Evolutionary conservation across 2,113 vertebrate species (phyloP), one percentile per base, ranked within the genome.

Genomic region (Camelus bactrianus): DNA sequence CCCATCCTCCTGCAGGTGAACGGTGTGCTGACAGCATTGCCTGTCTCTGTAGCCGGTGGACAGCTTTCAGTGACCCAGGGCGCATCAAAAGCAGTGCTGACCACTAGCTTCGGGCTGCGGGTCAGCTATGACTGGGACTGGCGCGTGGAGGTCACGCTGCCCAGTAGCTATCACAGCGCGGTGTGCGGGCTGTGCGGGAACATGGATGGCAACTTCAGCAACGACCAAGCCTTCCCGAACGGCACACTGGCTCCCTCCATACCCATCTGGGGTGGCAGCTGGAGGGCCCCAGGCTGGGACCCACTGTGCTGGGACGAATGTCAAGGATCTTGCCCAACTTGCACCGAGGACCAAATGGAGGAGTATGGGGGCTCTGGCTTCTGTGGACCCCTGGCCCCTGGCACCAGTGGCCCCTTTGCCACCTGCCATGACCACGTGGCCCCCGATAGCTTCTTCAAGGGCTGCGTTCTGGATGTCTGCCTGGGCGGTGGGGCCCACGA

Each of bases 231-330:
- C 0, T 85, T 96, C 9, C n/a, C 85, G 0, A 96, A 97, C 0
- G 95, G 96, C 1, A 91, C 96, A 0, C 1, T 10, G 19, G 28
- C 92, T 0, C 15, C 98, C 17, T 97, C 98, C 0, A 15, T 98
- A 2, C 52, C 98, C 10, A 50, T 83, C 5, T 99, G 99, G 98
- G 99, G 98, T 0, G 32, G 92, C 56, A 96, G 91, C 60, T 99
- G 99, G 99, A 98, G 96, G 28, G 97, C 95, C 20, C 83, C 98
- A 0, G 98, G 97, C 17, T 95, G 96, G 0, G 98, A 99, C 30
- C 97, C 97, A 0, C 97, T 98, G n/a, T 99, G 99, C 64, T 99
- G 98, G 98, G 98, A 99, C 13, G 94, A 97, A n/a, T 99, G 99
- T 15, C 38, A 95, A 10, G 98, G 98, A 2, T 19, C 42, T 13